Evolutionary conservation across 2,113 vertebrate genomes (phyloP).

Genomic region (Lasiurus borealis): DNA sequence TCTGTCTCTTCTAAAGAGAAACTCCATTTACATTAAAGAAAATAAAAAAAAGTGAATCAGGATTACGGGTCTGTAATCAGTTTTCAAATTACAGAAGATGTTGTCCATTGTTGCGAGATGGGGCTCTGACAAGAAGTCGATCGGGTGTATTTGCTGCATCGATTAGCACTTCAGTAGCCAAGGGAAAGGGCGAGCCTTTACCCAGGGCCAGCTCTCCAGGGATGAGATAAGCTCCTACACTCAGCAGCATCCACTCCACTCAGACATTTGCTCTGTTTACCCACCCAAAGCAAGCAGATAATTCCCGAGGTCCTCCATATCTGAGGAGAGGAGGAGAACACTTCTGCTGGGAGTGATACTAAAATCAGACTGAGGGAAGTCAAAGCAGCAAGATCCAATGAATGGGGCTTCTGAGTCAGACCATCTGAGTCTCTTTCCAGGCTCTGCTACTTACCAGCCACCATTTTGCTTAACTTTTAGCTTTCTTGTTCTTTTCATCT

Average conservation of each 20-base stretch:
- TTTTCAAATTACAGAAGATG: slow-evolving; percentile 82
- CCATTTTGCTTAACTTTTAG: neutral
- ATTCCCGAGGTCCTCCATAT: neutral
- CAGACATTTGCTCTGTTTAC: neutral
- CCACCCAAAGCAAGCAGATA: slow-evolving; percentile 44
- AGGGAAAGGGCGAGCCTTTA: neutral
- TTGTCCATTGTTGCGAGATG: slow-evolving; percentile 79
- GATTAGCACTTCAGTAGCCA: slow-evolving; percentile 71
- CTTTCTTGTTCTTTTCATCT: neutral
- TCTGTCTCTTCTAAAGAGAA: slow-evolving; percentile 49
- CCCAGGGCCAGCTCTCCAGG: slow-evolving; percentile 53
- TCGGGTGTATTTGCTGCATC: slow-evolving; percentile 78
- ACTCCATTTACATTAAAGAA: slow-evolving; percentile 55
- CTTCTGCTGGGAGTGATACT: neutral
- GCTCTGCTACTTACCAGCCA: neutral
- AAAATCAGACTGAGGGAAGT: neutral
- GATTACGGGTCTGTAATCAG: slow-evolving; percentile 74
- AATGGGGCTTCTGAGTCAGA: neutral
- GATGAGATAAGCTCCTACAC: neutral
- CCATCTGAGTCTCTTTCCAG: neutral
- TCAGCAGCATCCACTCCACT: neutral
- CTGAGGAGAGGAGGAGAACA: neutral
- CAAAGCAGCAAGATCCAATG: neutral
- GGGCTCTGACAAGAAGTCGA: slow-evolving; percentile 81
- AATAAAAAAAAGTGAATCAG: neutral